Evolutionary conservation across 2,888 invertebrate genomes (phyloP).

Genomic region (Rhingia campestris): DNA sequence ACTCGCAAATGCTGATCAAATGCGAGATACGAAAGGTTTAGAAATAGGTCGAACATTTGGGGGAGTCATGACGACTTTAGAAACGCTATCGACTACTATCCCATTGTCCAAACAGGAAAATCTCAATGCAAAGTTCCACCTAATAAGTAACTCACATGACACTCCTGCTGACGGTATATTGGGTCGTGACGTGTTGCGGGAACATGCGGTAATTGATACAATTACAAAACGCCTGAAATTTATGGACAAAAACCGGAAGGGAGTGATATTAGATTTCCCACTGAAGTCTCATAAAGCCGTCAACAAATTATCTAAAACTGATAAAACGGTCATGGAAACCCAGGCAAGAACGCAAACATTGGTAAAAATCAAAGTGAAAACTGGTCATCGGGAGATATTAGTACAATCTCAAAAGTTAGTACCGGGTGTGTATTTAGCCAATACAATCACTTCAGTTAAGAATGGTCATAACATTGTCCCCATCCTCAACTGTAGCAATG

Average conservation of each 20-base stretch:
- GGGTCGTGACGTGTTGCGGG: conserved; percentile 1
- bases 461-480: too few relatives aligned
- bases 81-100: background rate
- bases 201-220: background rate
- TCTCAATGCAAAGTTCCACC: background rate
- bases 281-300: background rate
- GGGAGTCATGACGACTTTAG: background rate
- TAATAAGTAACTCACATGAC: background rate
- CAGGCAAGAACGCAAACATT: conserved; percentile 1
- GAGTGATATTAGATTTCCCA: background rate
- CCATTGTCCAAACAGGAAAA: too few relatives aligned
- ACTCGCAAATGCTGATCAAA: background rate
- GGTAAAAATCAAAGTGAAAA: background rate
- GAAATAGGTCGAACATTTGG: conserved; percentile 6
- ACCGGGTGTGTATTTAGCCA: too few relatives aligned
- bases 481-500: too few relatives aligned
- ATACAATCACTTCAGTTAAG: too few relatives aligned
- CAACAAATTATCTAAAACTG: background rate
- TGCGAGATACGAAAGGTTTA: background rate
- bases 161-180: background rate
- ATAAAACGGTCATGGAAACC: background rate
- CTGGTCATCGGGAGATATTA: background rate
- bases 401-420: background rate
- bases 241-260: too few relatives aligned
- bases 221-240: too few relatives aligned